A percentile compares a stretch with the other conserved stretches of the same genome.
phyloP scores from a whole-genome alignment of 2,797 vertebrate species.

The Halcyon smyrnensis region DNA sequence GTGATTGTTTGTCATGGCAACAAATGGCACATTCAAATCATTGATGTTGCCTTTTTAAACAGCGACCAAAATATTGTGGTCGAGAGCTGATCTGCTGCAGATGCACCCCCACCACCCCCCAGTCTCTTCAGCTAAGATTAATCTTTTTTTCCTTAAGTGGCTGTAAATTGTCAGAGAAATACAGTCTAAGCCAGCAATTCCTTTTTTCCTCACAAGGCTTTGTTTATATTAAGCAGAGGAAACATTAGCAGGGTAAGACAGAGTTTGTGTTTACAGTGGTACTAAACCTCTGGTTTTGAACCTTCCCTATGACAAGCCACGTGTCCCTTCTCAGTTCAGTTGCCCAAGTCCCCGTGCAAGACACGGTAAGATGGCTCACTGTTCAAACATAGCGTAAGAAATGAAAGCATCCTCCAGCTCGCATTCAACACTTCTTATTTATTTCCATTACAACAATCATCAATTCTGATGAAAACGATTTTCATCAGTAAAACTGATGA shows the following conservation, averaged over 20 bases:
- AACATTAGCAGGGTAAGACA: neutral
- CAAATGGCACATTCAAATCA: slow-evolving; percentile 28
- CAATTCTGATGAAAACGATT: neutral
- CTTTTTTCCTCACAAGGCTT: neutral
- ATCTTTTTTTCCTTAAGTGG: neutral
- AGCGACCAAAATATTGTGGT: neutral
- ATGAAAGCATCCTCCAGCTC: neutral
- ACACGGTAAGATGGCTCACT: neutral
- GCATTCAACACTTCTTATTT: neutral
- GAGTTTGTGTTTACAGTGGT: neutral
- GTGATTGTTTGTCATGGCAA: slow-evolving; percentile 56
- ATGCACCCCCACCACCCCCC: neutral
- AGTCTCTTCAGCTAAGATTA: neutral
- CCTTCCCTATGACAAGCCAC: neutral
- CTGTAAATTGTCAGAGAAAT: neutral
- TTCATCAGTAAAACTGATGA: neutral
- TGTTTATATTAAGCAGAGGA: neutral
- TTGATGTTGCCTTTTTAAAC: slow-evolving; percentile 16
- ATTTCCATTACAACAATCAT: neutral
- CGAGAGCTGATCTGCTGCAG: neutral
- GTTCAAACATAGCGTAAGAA: accelerated
- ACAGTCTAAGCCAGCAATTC: neutral
- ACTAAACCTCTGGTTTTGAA: neutral
- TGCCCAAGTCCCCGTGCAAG: neutral
- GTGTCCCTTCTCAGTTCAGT: neutral